Evolutionary conservation across 2,888 invertebrate genomes (phyloP).

Genomic region (Cataglyphis altisquamis): DNA sequence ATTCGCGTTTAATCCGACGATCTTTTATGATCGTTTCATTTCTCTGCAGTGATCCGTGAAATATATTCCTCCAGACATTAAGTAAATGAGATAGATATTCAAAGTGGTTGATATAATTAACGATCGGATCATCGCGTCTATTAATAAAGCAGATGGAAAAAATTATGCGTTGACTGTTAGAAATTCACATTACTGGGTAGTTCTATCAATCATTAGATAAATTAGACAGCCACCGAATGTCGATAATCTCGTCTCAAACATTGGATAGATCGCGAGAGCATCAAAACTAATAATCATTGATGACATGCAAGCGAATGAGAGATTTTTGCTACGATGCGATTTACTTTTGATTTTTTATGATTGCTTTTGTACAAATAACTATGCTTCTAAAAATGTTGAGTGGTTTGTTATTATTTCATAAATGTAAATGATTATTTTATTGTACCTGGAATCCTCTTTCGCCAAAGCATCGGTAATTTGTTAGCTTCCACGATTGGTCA

Average conservation of each 20-base stretch:
- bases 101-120: constrained; percentile 58
- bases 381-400: background rate
- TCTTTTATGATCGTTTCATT: constrained; percentile 17
- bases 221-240: constrained; percentile 72
- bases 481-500: constrained; percentile 57
- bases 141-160: constrained; percentile 60
- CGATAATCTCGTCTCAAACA: constrained; percentile 68
- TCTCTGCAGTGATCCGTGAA: constrained; percentile 8
- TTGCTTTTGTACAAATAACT: constrained; percentile 60
- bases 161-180: constrained; percentile 59
- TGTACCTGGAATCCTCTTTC: constrained; percentile 30
- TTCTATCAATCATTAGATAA: constrained; percentile 71
- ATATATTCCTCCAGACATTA: constrained; percentile 32
- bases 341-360: constrained; percentile 60
- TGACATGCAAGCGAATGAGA: constrained; percentile 61
- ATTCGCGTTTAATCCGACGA: constrained; percentile 19
- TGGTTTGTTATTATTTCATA: constrained; percentile 31
- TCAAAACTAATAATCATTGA: constrained; percentile 72
- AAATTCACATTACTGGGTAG: constrained; percentile 55
- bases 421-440: constrained; percentile 36
- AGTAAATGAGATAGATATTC: constrained; percentile 44
- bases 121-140: constrained; percentile 51
- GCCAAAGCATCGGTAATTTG: constrained; percentile 40
- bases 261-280: constrained; percentile 55
- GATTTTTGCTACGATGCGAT: constrained; percentile 58